Base-by-base conservation (phyloP, 2,888 invertebrate species). In the Anagyrus pseudococci region DNA sequence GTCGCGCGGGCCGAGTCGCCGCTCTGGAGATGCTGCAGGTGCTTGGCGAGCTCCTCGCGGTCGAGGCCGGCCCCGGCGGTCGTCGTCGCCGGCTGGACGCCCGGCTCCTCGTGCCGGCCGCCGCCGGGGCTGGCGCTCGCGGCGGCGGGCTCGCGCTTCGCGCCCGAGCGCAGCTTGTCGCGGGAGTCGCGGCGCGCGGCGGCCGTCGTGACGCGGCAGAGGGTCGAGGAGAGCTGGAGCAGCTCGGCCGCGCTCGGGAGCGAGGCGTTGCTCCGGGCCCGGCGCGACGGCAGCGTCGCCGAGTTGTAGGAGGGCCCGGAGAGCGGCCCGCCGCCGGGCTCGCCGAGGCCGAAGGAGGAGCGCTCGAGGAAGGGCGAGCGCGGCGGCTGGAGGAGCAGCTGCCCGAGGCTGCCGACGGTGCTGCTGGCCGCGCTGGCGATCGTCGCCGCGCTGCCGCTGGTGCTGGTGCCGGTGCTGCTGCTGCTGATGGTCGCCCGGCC, bases 231-330 rank as follows among this genome's bases (percentile, higher is more conserved):
- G 62, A 74, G 78, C 75, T 69, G 81, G 79, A 82, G 83, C 80
- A 76, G 77, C 76, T 82, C 85, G 82, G 85, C 85, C 72, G 84
- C 84, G 74, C 84, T 82, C 77, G 78, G 77, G 57, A 77, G 67
- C 48, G 77, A 77, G 53, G 74, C 75, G 56, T 76, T 75, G 64
- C 72, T 72, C 60, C 77, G 75, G 61, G 69, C 72, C 65, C 78
- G 77, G 64, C 74, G 77, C 49, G 77, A 76, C 58, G 78, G 78
- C 67, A 79, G 66, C 44, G 78, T 79, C 66, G 78, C 73, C 68
- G 78, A 78, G 67, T 77, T 77, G 69, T 75, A 77, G 62, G 78
- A 75, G 43, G 74, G 72, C 17, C 56, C 56, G 22, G 41, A 62
- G 61, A 13, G 23, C 22, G 10, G 46, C 17, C 19, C 7, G 47